A percentile compares a stretch with the other conserved stretches of the same genome.
These are phyloP conservation scores for Margaritifera margaritifera DNA, from an alignment of 2,888 invertebrate genomes.

Conservation along the genomic window DNA sequence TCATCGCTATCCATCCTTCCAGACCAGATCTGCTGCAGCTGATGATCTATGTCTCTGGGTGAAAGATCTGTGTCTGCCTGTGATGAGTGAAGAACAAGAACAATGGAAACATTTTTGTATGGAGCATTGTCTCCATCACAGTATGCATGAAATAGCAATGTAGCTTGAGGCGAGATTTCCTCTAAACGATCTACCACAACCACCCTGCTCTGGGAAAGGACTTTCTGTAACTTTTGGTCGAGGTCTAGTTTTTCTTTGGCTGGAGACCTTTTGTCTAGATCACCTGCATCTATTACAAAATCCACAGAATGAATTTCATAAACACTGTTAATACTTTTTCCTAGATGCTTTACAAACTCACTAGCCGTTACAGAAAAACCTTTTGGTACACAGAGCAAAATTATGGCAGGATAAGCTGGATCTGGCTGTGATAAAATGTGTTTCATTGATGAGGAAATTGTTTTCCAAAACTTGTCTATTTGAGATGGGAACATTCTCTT, in stretches of 20 bases:
- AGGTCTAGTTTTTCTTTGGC: conserved; percentile 43
- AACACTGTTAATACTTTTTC: conserved; percentile 27
- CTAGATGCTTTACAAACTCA: conserved; percentile 45
- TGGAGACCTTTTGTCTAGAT: conserved; percentile 15
- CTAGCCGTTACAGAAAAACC: conserved; percentile 24
- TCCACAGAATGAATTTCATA: conserved; percentile 10
- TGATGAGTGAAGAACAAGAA: conserved; percentile 48
- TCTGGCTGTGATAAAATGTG: conserved; percentile 40
- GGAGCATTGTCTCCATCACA: conserved; percentile 69
- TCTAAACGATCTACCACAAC: conserved; percentile 60
- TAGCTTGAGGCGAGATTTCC: conserved; percentile 47
- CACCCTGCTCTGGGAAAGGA: conserved; percentile 30
- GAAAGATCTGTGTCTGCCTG: conserved; percentile 5
- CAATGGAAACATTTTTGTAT: conserved; percentile 57
- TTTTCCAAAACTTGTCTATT: conserved; percentile 47
- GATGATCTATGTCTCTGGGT: conserved; percentile 35
- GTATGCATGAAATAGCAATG: conserved; percentile 63
- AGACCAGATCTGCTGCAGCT: conserved; percentile 47
- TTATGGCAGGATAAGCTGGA: conserved; percentile 52
- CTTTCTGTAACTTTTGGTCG: conserved; percentile 42
- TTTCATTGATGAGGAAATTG: conserved; percentile 36
- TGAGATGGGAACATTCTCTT: conserved; percentile 42
- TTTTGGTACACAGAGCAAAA: conserved; percentile 47
- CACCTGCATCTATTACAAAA: conserved; percentile 27
- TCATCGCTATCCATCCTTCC: conserved; percentile 52